Conservation (phyloP, 2,888 invertebrate genomes). For the Parasteatoda lunata region DNA sequence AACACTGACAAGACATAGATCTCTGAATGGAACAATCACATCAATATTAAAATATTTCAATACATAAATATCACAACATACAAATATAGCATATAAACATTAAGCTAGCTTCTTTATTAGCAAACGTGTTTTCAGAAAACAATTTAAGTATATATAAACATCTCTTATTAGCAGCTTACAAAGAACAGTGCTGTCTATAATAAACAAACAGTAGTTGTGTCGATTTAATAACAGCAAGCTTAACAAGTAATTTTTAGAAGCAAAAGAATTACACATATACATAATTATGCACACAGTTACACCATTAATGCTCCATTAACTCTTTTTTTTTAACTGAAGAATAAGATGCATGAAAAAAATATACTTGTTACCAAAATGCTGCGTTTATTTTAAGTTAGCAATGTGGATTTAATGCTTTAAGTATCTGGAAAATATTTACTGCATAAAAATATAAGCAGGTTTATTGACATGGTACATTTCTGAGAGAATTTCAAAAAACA, state of each 20-base stretch:
- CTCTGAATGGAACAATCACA: conserved; percentile 35
- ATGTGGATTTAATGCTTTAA: too few species aligned
- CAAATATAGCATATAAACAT: conserved; percentile 57
- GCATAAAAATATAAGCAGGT: too few species aligned
- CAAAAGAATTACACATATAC: neutral
- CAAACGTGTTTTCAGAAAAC: neutral
- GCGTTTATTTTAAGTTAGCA: neutral
- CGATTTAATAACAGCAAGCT: neutral
- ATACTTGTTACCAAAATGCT: neutral
- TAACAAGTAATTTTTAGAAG: neutral
- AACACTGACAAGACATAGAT: conserved; percentile 40
- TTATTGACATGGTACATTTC: too few species aligned
- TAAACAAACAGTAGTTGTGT: neutral
- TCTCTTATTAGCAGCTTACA: conserved; percentile 29
- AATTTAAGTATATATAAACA: neutral
- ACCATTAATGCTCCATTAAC: neutral
- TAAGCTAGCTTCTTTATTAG: conserved; percentile 31
- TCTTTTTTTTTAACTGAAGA: neutral
- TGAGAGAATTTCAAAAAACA: too few species aligned
- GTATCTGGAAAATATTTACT: too few species aligned
- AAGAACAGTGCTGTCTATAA: conserved; percentile 21
- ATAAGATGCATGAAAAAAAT: neutral
- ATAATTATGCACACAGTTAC: neutral
- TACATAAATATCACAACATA: conserved; percentile 62
- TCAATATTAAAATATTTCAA: conserved; percentile 57